Evolutionary conservation across 2,113 vertebrate species (phyloP).

Genomic region (Cercopithecus mona): DNA sequence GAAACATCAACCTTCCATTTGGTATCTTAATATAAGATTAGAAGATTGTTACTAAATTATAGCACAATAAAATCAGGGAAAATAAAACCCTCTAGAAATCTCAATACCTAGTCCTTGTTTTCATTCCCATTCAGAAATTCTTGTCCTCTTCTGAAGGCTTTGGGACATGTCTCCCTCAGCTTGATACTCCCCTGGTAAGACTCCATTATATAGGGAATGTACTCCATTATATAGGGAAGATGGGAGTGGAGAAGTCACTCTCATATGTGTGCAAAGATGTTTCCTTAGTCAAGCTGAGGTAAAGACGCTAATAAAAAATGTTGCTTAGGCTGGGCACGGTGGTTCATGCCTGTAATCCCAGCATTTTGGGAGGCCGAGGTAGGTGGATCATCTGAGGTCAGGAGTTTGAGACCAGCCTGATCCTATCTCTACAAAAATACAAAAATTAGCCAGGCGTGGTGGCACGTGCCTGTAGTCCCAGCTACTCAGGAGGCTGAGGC

Average conservation of each 20-base stretch:
- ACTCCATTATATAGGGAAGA: neutral
- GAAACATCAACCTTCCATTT: neutral
- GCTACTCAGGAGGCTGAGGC: no score
- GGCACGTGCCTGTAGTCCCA: no score
- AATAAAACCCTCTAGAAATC: neutral
- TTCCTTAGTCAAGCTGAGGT: neutral
- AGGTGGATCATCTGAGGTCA: no score
- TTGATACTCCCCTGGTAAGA: neutral
- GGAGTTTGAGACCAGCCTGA: no score
- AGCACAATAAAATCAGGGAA: neutral
- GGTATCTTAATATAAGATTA: slow-evolving; percentile 39
- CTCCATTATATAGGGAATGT: neutral
- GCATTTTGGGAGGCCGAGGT: no score
- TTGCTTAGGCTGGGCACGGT: no score
- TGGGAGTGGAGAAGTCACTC: neutral
- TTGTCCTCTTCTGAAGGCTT: neutral
- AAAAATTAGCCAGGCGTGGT: no score
- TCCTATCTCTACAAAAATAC: no score
- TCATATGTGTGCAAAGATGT: neutral
- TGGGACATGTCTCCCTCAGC: neutral
- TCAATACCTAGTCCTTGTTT: neutral
- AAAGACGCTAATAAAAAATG: neutral
- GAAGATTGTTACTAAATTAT: neutral
- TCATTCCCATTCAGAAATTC: neutral
- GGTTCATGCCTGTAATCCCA: no score